Percentiles rank a stretch among this genome's conserved stretches.
phyloP scores from a whole-genome alignment of 1,140 invertebrate species.

The Orchestia grillus region DNA sequence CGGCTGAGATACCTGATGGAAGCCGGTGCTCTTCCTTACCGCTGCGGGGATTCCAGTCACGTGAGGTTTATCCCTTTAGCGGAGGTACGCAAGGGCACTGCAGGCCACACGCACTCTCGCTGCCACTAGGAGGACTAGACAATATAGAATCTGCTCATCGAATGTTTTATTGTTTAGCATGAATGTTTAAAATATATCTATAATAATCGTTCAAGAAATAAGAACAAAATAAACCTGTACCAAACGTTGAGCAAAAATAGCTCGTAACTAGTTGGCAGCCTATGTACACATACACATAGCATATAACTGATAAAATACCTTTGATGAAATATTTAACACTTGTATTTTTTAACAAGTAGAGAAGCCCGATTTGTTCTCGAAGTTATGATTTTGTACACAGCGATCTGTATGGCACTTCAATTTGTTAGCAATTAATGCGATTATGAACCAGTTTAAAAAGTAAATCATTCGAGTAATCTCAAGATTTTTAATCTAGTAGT shows the following conservation, averaged over 20 bases:
- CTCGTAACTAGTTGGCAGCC: neutral
- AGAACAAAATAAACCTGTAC: constrained; percentile 8
- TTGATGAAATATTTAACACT: neutral
- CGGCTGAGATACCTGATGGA: too few species aligned
- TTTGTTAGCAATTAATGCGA: too few species aligned
- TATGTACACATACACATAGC: neutral
- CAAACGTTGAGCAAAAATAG: neutral
- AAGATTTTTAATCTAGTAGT: too few species aligned
- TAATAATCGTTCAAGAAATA: constrained; percentile 19
- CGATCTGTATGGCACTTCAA: too few species aligned
- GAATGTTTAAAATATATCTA: neutral
- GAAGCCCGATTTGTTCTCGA: too few species aligned
- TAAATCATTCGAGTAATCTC: too few species aligned
- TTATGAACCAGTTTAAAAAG: too few species aligned
- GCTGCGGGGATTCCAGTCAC: neutral
- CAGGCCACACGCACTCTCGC: neutral
- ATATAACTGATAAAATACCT: neutral
- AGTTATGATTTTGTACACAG: too few species aligned
- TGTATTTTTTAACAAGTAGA: neutral
- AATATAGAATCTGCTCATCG: neutral
- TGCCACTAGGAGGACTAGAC: neutral
- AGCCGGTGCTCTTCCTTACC: too few species aligned
- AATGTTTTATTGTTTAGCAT: neutral
- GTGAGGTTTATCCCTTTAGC: neutral
- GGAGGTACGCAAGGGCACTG: neutral